A percentile compares a stretch with the other conserved stretches of the same genome.
phyloP scores from a whole-genome alignment of 1,140 invertebrate species.

The Lasioglossum albipes region DNA sequence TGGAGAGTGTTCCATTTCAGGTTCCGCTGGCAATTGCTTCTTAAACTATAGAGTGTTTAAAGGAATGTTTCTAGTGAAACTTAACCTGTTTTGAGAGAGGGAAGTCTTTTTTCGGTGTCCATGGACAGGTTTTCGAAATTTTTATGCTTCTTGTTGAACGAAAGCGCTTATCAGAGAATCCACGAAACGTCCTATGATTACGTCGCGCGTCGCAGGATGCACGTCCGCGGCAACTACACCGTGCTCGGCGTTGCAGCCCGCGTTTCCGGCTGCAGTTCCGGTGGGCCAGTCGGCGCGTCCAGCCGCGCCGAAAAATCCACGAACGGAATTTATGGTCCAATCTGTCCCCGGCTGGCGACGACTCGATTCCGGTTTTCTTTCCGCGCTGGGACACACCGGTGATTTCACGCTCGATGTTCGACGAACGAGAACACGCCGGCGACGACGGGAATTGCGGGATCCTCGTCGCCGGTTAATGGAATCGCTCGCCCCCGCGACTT shows the following conservation, averaged over 20 bases:
- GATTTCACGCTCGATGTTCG: background rate
- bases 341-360: background rate
- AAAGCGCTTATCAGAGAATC: too few species aligned
- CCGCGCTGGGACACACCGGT: background rate
- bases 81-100: too few species aligned
- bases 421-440: background rate
- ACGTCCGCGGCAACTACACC: too few species aligned
- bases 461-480: background rate
- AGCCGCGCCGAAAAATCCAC: background rate
- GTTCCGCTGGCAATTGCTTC: too few species aligned
- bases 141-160: too few species aligned
- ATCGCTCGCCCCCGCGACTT: background rate
- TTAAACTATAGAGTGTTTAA: too few species aligned
- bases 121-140: too few species aligned
- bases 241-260: background rate
- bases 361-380: background rate
- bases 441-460: background rate
- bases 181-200: too few species aligned
- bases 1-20: too few species aligned
- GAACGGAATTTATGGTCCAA: background rate
- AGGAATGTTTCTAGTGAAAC: too few species aligned
- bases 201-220: too few species aligned
- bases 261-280: background rate
- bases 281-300: background rate
- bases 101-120: too few species aligned